Conservation (phyloP, 2,113 vertebrate species). For the Apistogramma diplotaenia region DNA sequence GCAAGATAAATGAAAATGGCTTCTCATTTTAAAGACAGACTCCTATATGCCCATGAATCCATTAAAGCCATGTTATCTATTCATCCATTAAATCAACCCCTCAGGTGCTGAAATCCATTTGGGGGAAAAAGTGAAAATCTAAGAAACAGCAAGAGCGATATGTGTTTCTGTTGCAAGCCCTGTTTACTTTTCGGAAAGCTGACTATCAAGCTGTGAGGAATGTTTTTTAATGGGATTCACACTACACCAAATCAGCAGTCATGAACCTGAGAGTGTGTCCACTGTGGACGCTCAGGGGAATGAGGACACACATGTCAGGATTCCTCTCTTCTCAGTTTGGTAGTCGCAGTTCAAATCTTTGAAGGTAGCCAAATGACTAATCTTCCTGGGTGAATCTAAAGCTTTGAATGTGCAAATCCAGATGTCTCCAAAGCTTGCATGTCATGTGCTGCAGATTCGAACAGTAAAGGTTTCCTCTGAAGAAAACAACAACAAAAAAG, state of each 20-base stretch:
- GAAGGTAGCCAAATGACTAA: constrained; percentile 4
- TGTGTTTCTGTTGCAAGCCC: background rate
- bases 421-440: constrained; percentile 6
- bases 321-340: constrained; percentile 1
- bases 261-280: constrained; percentile 22
- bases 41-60: constrained; percentile 10
- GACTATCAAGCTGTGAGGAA: constrained; percentile 37
- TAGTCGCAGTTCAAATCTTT: constrained; percentile 16
- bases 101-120: constrained; percentile 34
- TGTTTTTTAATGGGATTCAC: constrained; percentile 49
- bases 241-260: constrained; percentile 33
- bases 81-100: constrained; percentile 52
- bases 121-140: constrained; percentile 15
- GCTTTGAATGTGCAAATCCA: background rate
- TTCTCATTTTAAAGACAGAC: constrained; percentile 11
- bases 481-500: background rate
- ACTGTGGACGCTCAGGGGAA: constrained; percentile 30
- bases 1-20: background rate
- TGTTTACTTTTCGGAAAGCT: constrained; percentile 34
- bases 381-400: constrained; percentile 7
- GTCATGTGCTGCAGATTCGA: background rate
- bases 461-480: background rate
- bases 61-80: constrained; percentile 23
- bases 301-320: constrained; percentile 10
- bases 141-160: constrained; percentile 14